Percentiles rank a stretch among this genome's conserved stretches.
Conservation (phyloP, 2,797 vertebrate species). For the Sardinella longiceps region DNA sequence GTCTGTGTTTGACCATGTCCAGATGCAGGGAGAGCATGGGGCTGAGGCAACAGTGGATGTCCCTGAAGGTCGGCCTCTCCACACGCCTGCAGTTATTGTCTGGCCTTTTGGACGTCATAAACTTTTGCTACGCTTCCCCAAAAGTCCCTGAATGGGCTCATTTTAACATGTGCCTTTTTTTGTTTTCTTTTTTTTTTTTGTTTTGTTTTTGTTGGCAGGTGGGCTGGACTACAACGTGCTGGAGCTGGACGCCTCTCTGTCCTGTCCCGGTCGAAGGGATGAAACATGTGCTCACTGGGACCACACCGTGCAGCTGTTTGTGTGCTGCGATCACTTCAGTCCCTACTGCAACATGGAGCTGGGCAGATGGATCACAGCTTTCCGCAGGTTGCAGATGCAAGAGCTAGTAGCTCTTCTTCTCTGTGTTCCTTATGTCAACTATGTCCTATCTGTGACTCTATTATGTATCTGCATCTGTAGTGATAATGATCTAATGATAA, state of each 20-base stretch:
- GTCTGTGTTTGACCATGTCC: constrained; percentile 69
- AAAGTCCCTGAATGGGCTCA: background rate
- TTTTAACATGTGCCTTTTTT: background rate
- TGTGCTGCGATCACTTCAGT: constrained; percentile 71
- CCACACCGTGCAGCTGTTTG: constrained; percentile 77
- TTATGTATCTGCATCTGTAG: background rate
- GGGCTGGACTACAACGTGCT: constrained; percentile 60
- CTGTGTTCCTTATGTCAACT: background rate
- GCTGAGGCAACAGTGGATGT: constrained; percentile 67
- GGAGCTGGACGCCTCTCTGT: constrained; percentile 75
- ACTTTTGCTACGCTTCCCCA: background rate
- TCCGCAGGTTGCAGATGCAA: constrained; percentile 69
- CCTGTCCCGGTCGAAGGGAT: constrained; percentile 74
- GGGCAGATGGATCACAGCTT: constrained; percentile 81
- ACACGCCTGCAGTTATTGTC: background rate
- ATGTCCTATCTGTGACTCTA: background rate
- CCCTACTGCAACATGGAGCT: constrained; percentile 72
- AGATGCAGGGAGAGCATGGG: constrained; percentile 76
- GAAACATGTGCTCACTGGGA: constrained; percentile 77
- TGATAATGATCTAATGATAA: too few species aligned
- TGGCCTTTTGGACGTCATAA: background rate
- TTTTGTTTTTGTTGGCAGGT: constrained; percentile 52
- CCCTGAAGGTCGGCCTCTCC: constrained; percentile 61
- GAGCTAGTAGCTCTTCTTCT: background rate
- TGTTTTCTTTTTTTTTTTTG: background rate